Percentiles rank a stretch among this genome's conserved stretches.
These are phyloP conservation scores for Grammomys surdaster DNA, from an alignment of 2,113 vertebrate species.

Conservation along the genomic window DNA sequence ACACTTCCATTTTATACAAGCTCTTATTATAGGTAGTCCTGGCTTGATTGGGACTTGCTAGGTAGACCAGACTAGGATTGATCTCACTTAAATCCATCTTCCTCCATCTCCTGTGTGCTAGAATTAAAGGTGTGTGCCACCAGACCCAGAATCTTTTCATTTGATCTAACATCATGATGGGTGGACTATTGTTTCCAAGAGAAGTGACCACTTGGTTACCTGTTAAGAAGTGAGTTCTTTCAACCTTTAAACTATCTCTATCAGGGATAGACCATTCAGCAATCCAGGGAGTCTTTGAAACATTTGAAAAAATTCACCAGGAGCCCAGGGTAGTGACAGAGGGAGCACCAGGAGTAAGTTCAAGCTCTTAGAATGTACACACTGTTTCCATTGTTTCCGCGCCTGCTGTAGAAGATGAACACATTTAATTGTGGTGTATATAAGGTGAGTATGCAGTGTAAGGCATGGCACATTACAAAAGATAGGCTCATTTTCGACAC, in stretches of 20 bases:
- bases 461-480: background rate
- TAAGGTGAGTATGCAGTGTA: no score
- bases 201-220: background rate
- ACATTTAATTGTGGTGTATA: no score
- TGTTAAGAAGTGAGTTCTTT: background rate
- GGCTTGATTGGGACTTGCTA: background rate
- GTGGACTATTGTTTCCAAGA: background rate
- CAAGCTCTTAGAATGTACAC: background rate
- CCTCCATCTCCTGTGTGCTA: background rate
- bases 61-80: background rate
- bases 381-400: background rate
- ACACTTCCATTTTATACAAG: background rate
- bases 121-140: background rate
- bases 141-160: background rate
- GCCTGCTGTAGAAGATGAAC: background rate
- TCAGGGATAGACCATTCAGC: background rate
- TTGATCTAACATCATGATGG: background rate
- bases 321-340: background rate
- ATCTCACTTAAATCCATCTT: background rate
- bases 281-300: slow-evolving; percentile 11
- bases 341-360: background rate
- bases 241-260: background rate
- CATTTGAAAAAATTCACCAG: background rate
- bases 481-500: background rate
- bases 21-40: background rate